phyloP scores from a whole-genome alignment of 2,113 vertebrate genomes.

The Eira barbara region DNA sequence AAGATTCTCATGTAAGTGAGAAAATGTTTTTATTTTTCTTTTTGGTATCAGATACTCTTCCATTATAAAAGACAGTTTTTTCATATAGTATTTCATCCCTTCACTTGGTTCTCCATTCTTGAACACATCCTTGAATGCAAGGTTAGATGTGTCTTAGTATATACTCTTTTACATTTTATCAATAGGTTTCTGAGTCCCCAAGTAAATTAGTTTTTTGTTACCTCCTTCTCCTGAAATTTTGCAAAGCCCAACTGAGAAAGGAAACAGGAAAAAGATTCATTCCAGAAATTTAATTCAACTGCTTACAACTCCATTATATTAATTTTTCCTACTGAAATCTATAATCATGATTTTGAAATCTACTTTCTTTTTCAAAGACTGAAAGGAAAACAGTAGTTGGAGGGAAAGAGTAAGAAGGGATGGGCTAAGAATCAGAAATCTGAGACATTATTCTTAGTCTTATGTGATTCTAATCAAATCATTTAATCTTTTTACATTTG shows the following conservation, averaged over 20 bases:
- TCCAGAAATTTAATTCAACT: neutral
- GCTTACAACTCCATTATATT: neutral
- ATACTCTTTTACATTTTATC: neutral
- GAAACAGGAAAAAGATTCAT: neutral
- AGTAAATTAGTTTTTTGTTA: neutral
- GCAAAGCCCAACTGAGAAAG: neutral
- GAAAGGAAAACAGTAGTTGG: neutral
- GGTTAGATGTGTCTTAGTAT: neutral
- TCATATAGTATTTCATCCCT: neutral
- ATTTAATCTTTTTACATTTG: neutral
- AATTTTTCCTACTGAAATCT: neutral
- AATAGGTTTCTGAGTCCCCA: neutral
- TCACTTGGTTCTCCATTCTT: neutral
- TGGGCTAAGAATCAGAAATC: neutral
- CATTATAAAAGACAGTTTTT: neutral
- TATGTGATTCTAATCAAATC: neutral
- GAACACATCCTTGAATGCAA: neutral
- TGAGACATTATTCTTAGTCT: neutral
- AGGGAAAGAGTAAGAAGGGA: neutral
- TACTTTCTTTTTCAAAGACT: conserved; percentile 35
- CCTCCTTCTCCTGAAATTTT: neutral
- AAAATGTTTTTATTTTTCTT: neutral
- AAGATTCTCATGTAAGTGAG: neutral
- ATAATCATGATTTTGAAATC: neutral
- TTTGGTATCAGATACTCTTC: neutral